Percentiles rank a stretch among this genome's conserved stretches.
phyloP scores from a whole-genome alignment of 2,888 invertebrate genomes.

The Aplocera efformata region DNA sequence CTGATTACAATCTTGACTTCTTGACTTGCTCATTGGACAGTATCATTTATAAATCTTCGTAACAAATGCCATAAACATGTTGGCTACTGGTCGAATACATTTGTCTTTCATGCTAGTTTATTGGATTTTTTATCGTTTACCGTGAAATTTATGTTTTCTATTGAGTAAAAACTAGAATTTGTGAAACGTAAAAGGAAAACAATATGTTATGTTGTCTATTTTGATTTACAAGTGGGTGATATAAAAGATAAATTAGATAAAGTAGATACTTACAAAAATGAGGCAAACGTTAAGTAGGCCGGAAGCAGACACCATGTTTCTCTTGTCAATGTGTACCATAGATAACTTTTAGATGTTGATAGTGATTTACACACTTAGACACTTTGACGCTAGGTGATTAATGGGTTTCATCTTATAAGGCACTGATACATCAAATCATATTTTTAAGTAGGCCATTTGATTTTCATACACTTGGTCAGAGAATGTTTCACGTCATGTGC shows the following conservation, averaged over 20 bases:
- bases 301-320: slow-evolving; percentile 51
- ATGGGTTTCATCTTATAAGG: slow-evolving; percentile 23
- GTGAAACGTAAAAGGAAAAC: too few species aligned
- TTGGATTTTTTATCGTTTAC: slow-evolving; percentile 4
- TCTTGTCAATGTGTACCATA: slow-evolving; percentile 36
- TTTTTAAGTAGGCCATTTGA: slow-evolving; percentile 3
- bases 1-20: slow-evolving; percentile 50
- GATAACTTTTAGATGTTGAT: slow-evolving; percentile 41
- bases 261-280: slow-evolving; percentile 52
- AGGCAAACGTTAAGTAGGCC: slow-evolving; percentile 47
- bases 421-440: slow-evolving; percentile 1
- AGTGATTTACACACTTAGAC: slow-evolving; percentile 37
- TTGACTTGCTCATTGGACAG: slow-evolving; percentile 41
- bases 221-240: neutral
- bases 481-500: neutral
- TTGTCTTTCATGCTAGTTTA: slow-evolving; percentile 30
- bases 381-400: slow-evolving; percentile 36
- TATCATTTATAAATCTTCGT: slow-evolving; percentile 44
- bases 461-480: neutral
- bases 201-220: too few species aligned
- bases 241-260: slow-evolving; percentile 27
- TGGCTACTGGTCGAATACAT: slow-evolving; percentile 23
- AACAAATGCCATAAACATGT: slow-evolving; percentile 41
- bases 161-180: too few species aligned
- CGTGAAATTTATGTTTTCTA: too few species aligned